These are phyloP conservation scores for Oenanthe melanoleuca DNA, from an alignment of 2,113 vertebrate species.

Conservation along the genomic window DNA sequence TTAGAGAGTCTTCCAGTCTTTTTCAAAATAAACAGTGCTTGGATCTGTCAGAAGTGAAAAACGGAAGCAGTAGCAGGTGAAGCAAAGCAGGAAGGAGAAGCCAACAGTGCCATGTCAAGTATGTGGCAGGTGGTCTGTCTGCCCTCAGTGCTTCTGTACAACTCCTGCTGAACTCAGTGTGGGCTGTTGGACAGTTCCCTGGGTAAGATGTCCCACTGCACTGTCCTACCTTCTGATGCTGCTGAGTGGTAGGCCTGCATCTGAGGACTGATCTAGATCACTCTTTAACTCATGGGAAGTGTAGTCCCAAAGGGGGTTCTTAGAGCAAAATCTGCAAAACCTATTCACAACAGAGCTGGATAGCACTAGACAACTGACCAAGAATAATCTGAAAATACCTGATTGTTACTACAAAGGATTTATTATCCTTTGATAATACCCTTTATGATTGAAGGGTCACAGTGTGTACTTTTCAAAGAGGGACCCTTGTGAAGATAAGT, in stretches of 20 bases:
- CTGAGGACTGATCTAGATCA: not conserved
- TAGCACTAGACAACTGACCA: not conserved
- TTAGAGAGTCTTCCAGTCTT: not conserved
- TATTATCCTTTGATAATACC: not conserved
- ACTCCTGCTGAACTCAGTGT: not conserved
- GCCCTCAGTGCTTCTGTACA: not conserved
- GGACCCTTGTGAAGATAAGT: not conserved
- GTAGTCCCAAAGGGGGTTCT: not conserved
- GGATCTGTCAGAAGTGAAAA: not conserved
- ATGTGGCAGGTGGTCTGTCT: not conserved
- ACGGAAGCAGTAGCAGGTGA: not conserved
- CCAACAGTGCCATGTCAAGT: not conserved
- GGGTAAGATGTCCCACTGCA: not conserved
- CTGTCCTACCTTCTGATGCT: not conserved
- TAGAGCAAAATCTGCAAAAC: not conserved
- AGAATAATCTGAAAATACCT: not conserved
- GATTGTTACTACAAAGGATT: not conserved
- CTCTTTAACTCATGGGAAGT: not conserved
- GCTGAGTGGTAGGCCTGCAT: not conserved
- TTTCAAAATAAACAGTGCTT: not conserved
- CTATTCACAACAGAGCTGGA: not conserved
- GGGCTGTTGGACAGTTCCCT: not conserved
- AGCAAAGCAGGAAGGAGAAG: not conserved
- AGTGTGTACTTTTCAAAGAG: not conserved
- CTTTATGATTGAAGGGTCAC: not conserved